Base-by-base conservation (phyloP, 1,140 invertebrate species). In the Calosoma granatense region DNA sequence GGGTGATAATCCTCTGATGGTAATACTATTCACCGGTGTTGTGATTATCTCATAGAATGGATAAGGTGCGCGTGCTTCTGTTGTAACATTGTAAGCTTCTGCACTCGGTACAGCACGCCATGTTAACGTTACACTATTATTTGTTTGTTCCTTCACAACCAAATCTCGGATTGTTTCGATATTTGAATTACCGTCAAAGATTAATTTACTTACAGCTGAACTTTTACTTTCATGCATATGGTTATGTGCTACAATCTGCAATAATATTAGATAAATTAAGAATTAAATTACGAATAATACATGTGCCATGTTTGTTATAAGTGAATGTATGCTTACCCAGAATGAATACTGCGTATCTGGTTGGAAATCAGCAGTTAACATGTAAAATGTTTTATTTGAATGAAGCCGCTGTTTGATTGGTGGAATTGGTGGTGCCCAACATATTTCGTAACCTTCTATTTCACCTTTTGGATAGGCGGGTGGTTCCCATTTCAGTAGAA, bases 311-410 rank as follows among this genome's bases (percentile, higher is more conserved):
- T n/a, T 23, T 1, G 9, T 11, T 52, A 57, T 54, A 19, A 26
- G 17, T 21, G 22, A 21, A 14, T 17, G n/a, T 36, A 53, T n/a
- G 72, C 72, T 73, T 69, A 86, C 86, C 83, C 84, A 88, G 71
- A 91, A 88, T 0, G 82, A 81, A 68, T 90, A 91, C 55, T 79
- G 80, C 2, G 65, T 70, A 17, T 79, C 77, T 15, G 81, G 76
- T 53, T 77, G 72, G 61, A 87, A 90, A 56, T 76, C 73, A 2
- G 77, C 68, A 20, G 74, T 74, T 2, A 84, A 68, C 1, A 79
- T 60, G 20, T 77, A 72, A 1, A 78, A 26, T 65, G 80, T 65
- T 72, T 82, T 64, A 65, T 69, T 69, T 11, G 62, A 65, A 39
- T 47, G 58, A 17, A 67, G 26, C 43, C 56, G 61, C 19, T 70